Evolutionary conservation across 2,888 invertebrate species (phyloP), one percentile per base, ranked within the genome.

Genomic region (Heliconius cydno): DNA sequence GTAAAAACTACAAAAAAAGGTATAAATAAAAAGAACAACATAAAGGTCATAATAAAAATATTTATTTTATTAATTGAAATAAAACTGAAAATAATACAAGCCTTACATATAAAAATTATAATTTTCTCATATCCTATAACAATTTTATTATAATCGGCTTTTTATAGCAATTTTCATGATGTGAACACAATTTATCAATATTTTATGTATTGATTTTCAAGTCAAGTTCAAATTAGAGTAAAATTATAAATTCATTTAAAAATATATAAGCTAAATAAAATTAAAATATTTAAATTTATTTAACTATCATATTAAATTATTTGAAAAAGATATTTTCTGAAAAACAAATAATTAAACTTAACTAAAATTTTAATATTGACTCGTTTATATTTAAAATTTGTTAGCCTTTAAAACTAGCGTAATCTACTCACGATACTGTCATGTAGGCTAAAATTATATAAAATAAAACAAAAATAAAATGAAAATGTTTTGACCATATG

Each of bases 31-130:
- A 78, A 79, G 71, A 34, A 72, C 72, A 72, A 82, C 76, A 77
- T 30, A 81, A 81, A 80, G 76, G 60, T 73, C 75, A 79, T 75
- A 78, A 78, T 78, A 81, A 76, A 78, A 70, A 79, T 79, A 81
- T 85, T 87, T 86, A 83, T 84, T 84, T 83, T 83, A 85, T 85
- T 84, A 88, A 88, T 85, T 38, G 86, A 86, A 88, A 87, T 87
- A 87, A 88, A 89, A 87, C 85, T 81, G 79, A 86, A 88, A 88
- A 86, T 84, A 88, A 86, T 88, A 88, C 87, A 88, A 79, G 68
- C 28, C 80, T 81, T 82, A 82, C 74, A 80, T 52, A 76, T 70
- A 74, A 83, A 80, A 15, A 2, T 6, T 46, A 41, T 0, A 3
- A 13, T 70, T 70, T 15, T n/a, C 41, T 41, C 15, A 70, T 46